Evolutionary conservation across 2,797 vertebrate genomes (phyloP), one percentile per base, ranked within the genome.

Genomic region (Rachycentron canadum): DNA sequence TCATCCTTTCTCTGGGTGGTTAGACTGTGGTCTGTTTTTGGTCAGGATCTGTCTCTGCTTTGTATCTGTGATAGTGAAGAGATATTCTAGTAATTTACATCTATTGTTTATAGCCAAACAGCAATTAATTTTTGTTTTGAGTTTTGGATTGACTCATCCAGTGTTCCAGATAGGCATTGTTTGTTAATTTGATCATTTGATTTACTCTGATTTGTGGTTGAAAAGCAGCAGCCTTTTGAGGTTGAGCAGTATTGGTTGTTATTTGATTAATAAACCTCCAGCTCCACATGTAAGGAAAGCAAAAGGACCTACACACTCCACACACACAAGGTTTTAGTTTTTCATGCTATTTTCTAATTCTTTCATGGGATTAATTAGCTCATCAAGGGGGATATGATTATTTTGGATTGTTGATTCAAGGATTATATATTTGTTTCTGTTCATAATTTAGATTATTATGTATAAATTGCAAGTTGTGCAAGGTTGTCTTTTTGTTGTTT

Each of bases 21-120:
- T 45, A 45, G 41, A 45, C 16, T 50, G 49, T 45, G 41, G 41
- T 19, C 23, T 25, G 10, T 25, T 5, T 9, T 25, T 50, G 49
- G 49, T 50, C 49, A 50, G 49, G n/a, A 50, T 50, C 49, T 50
- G n/a, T 50, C 11, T 50, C 49, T 50, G 49, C 49, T 50, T 50
- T 50, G n/a, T 50, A 13, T 50, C 49, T 23, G 4, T 25, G n/a
- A 25, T n/a, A 13, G 23, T 23, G 25, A n/a, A 50, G 49, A 50
- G 49, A 50, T 13, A 47, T 5, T 11, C 49, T 25, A n/a, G n/a
- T n/a, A 50, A 50, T 50, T 50, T 25, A 13, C 25, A 50, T 26
- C 25, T 23, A 52, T 26, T 11, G 49, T 52, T 26, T 52, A 14
- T 23, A 25, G 49, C 49, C 23, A 52, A 25, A 26, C 2, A 52